Conservation (phyloP, 1,140 invertebrate genomes). For the Drosophila pachea region DNA sequence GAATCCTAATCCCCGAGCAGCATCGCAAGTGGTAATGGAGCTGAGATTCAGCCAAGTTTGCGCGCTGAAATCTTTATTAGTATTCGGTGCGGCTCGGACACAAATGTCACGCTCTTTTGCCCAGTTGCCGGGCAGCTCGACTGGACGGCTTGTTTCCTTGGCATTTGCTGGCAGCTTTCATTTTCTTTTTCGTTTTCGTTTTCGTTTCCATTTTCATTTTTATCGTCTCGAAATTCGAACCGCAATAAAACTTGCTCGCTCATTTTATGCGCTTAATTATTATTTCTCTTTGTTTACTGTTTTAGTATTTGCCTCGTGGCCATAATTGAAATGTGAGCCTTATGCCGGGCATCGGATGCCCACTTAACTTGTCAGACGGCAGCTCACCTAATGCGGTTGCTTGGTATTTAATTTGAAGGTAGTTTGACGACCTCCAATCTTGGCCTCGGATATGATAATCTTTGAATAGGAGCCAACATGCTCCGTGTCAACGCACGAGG, state of each 20-base stretch:
- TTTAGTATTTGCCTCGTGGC: conserved; percentile 17
- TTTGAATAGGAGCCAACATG: neutral
- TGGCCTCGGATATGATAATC: neutral
- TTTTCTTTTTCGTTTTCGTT: conserved; percentile 37
- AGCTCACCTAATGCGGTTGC: conserved; percentile 4
- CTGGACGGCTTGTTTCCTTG: conserved; percentile 2
- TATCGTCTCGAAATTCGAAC: conserved; percentile 56
- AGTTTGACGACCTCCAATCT: conserved; percentile 6
- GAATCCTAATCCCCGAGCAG: conserved; percentile 3
- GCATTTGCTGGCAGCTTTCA: conserved; percentile 15
- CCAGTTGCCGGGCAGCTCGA: neutral
- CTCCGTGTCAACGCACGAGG: neutral
- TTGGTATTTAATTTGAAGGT: conserved; percentile 16
- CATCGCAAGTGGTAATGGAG: conserved; percentile 5
- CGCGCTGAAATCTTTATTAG: neutral
- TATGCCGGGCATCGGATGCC: conserved; percentile 22
- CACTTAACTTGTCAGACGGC: conserved; percentile 52
- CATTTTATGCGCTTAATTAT: conserved; percentile 65
- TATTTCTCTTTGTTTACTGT: conserved; percentile 33
- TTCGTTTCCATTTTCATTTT: conserved; percentile 33
- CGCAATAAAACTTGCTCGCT: conserved; percentile 45
- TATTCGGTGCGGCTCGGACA: conserved; percentile 2
- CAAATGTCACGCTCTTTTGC: conserved; percentile 25
- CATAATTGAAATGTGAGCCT: conserved; percentile 66
- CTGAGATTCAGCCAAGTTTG: conserved; percentile 11